phyloP scores from a whole-genome alignment of 2,888 invertebrate genomes.

The Apamea crenata region DNA sequence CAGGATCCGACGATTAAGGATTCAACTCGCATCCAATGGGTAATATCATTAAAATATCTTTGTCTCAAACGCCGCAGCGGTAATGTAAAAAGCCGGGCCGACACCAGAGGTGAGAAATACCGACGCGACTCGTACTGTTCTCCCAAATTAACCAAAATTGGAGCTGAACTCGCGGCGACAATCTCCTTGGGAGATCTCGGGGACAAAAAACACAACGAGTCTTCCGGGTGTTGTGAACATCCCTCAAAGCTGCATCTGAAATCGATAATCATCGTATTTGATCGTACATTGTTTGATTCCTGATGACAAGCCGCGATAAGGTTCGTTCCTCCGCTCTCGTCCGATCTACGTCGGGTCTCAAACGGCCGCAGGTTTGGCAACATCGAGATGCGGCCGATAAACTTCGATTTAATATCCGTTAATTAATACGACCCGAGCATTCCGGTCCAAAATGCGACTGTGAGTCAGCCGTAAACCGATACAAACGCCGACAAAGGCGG shows the following conservation, averaged over 20 bases:
- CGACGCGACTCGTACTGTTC: conserved; percentile 79
- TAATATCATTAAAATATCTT: conserved; percentile 90
- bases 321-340: conserved; percentile 79
- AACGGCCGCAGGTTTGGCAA: conserved; percentile 89
- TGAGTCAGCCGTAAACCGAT: conserved; percentile 87
- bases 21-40: conserved; percentile 88
- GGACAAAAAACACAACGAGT: conserved; percentile 64
- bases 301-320: conserved; percentile 88
- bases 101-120: conserved; percentile 88
- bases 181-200: conserved; percentile 73
- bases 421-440: conserved; percentile 89
- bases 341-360: conserved; percentile 73
- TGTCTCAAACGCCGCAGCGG: conserved; percentile 87
- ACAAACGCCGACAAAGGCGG: conserved; percentile 87
- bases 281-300: conserved; percentile 88
- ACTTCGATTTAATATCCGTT: conserved; percentile 90
- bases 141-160: conserved; percentile 81
- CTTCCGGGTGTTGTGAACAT: conserved; percentile 75
- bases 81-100: conserved; percentile 84
- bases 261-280: conserved; percentile 86
- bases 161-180: conserved; percentile 73
- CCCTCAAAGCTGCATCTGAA: conserved; percentile 75
- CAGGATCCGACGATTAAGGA: conserved; percentile 86
- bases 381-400: conserved; percentile 89
- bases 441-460: conserved; percentile 86